These are phyloP conservation scores for Muscidifurax raptorellus DNA, from an alignment of 1,140 invertebrate genomes.

Conservation along the genomic window DNA sequence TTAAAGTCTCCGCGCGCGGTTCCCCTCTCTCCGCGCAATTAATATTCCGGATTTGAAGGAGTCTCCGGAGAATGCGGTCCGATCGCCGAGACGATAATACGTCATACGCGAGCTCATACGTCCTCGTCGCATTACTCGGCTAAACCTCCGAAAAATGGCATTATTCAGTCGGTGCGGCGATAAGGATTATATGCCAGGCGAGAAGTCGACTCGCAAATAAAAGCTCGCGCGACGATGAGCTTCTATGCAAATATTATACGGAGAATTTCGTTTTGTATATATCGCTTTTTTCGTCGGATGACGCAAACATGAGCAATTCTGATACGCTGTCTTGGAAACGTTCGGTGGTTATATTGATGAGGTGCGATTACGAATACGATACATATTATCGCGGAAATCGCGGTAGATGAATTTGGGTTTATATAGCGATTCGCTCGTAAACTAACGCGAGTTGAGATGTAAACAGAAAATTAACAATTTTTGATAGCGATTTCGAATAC, in stretches of 20 bases:
- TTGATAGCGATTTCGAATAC: too few relatives aligned
- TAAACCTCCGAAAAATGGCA: constrained; percentile 41
- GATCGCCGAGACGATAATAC: constrained; percentile 63
- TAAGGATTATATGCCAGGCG: constrained; percentile 34
- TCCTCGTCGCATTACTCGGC: constrained; percentile 36
- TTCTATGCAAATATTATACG: constrained; percentile 29
- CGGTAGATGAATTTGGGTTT: too few relatives aligned
- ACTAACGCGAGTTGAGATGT: not conserved
- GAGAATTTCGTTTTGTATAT: not conserved
- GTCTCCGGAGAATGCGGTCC: constrained; percentile 62
- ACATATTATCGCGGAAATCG: not conserved
- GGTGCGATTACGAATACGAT: too few relatives aligned
- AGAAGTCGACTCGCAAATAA: constrained; percentile 18
- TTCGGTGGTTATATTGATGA: not conserved
- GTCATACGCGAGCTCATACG: constrained; percentile 58
- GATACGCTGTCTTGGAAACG: too few relatives aligned
- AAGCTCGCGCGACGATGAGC: not conserved
- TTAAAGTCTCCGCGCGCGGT: constrained; percentile 18
- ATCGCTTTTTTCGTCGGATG: not conserved
- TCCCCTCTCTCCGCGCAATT: constrained; percentile 62
- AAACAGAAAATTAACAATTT: not conserved
- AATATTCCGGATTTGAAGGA: constrained; percentile 69
- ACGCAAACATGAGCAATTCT: too few relatives aligned
- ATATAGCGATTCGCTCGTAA: not conserved
- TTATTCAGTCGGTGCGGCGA: constrained; percentile 34